Evolutionary conservation across 1,140 invertebrate species (phyloP).

Genomic region (Drosophila prosaltans): DNA sequence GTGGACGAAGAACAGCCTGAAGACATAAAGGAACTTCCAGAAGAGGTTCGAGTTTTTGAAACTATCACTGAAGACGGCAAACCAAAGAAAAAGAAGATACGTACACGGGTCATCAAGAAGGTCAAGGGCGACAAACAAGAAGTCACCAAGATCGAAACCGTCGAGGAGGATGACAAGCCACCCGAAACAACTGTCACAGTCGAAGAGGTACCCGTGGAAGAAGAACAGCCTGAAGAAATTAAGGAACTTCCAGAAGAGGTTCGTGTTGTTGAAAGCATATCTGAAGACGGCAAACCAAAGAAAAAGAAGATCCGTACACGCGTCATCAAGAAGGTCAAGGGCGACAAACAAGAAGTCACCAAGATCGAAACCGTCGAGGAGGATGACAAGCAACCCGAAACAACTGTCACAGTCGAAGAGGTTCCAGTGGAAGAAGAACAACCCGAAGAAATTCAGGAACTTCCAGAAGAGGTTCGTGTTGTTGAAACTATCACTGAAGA

Average conservation of each 20-base stretch:
- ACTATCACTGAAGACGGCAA: slow-evolving; percentile 1
- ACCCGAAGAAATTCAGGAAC: slow-evolving; percentile 13
- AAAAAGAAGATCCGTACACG: not conserved
- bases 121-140: slow-evolving; percentile 8
- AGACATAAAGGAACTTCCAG: not conserved
- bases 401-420: not conserved
- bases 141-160: slow-evolving; percentile 7
- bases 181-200: not conserved
- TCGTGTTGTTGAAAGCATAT: not conserved
- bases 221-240: not conserved
- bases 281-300: not conserved
- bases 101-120: slow-evolving; percentile 5
- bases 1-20: slow-evolving; percentile 2
- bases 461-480: slow-evolving; percentile 22
- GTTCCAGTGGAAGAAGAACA: not conserved
- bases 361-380: slow-evolving; percentile 7
- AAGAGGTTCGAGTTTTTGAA: not conserved
- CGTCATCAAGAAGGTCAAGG: slow-evolving; percentile 4
- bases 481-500: slow-evolving; percentile 31
- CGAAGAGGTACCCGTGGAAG: not conserved
- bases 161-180: slow-evolving; percentile 2
- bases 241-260: not conserved
- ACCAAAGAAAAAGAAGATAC: slow-evolving; percentile 1
- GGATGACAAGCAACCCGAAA: not conserved
- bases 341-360: slow-evolving; percentile 7